Percentiles rank a stretch among this genome's conserved stretches.
Evolutionary conservation across 2,797 vertebrate species (phyloP).

Genomic region (Mormyrops boulengeri): DNA sequence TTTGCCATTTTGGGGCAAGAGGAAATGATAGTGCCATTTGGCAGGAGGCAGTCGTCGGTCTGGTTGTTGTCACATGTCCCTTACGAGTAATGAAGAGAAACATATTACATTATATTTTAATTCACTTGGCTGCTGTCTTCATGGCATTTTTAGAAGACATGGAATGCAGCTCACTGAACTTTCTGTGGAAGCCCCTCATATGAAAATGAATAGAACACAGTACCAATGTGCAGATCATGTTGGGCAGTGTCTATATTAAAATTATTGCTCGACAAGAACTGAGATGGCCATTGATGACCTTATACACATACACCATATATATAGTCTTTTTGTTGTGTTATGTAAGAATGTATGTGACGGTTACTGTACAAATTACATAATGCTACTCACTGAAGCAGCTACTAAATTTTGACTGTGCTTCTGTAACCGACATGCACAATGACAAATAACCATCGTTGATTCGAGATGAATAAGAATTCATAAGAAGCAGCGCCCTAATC

Average conservation of each 20-base stretch:
- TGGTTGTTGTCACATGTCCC: slow-evolving; percentile 75
- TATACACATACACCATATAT: neutral
- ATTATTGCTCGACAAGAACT: neutral
- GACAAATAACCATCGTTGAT: neutral
- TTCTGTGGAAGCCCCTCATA: neutral
- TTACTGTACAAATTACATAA: neutral
- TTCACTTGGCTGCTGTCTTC: neutral
- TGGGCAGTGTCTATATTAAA: neutral
- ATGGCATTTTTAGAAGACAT: neutral
- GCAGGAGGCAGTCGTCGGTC: slow-evolving; percentile 71
- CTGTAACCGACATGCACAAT: neutral
- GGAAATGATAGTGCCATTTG: slow-evolving; percentile 50
- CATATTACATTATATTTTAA: neutral
- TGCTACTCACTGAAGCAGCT: too few species aligned
- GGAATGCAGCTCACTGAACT: neutral
- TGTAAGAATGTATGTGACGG: neutral
- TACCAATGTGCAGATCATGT: neutral
- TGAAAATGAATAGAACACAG: neutral
- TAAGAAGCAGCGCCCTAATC: neutral
- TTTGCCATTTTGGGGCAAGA: slow-evolving; percentile 70
- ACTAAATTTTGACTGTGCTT: neutral
- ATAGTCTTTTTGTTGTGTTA: neutral
- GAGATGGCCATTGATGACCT: neutral
- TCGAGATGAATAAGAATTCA: neutral
- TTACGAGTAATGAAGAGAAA: slow-evolving; percentile 32